Evolutionary conservation across 2,888 invertebrate species (phyloP).

Genomic region (Sabatieria punctata): DNA sequence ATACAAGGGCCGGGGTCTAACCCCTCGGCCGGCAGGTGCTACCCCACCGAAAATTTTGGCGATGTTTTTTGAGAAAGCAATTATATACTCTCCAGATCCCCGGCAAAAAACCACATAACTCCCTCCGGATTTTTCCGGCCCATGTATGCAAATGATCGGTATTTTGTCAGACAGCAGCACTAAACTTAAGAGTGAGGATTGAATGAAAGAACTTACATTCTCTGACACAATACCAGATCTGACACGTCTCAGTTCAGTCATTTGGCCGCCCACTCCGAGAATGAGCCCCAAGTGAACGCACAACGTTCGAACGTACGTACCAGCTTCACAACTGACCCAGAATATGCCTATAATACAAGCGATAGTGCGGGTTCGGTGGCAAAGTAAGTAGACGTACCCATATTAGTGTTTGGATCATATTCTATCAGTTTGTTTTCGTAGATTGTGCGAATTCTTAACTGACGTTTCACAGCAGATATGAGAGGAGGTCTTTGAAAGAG

Average conservation of each 20-base stretch:
- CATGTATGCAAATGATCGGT: neutral
- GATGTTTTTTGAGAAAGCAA: no score
- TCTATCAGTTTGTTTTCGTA: constrained; percentile 82
- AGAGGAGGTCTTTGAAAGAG: constrained; percentile 92
- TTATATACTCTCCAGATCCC: no score
- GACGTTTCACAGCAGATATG: constrained; percentile 97
- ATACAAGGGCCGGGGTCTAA: no score
- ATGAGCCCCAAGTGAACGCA: constrained; percentile 92
- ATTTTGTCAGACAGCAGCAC: neutral
- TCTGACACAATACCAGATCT: constrained; percentile 54
- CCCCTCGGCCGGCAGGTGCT: no score
- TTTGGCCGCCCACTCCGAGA: constrained; percentile 89
- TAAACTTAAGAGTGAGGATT: neutral
- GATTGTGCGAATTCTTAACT: constrained; percentile 80
- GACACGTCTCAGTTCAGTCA: constrained; percentile 85
- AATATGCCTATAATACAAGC: constrained; percentile 47
- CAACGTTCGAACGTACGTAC: constrained; percentile 94
- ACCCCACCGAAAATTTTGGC: no score
- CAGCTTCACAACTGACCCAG: constrained; percentile 97
- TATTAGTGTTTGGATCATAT: constrained; percentile 62
- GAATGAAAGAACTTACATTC: constrained; percentile 23
- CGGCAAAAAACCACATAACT: no score
- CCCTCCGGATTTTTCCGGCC: no score
- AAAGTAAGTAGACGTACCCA: no score
- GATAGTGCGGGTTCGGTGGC: no score